These are phyloP conservation scores for Lepas anatifera DNA, from an alignment of 2,888 invertebrate species.

Conservation along the genomic window DNA sequence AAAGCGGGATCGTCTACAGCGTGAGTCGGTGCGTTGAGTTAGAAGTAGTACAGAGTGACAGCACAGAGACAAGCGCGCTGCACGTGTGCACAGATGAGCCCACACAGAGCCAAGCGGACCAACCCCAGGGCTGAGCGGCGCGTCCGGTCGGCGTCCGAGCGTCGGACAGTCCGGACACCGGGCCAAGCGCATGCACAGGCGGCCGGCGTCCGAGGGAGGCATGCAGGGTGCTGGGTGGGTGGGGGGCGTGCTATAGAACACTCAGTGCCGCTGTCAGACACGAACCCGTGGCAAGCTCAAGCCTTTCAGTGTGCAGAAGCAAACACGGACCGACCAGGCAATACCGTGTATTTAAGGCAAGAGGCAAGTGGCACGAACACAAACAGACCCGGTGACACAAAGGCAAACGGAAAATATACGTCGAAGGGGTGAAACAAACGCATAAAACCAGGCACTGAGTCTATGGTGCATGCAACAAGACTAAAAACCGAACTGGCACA, in stretches of 20 bases:
- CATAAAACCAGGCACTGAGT: not conserved
- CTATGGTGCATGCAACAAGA: not conserved
- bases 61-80: no score
- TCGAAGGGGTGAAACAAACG: not conserved
- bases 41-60: no score
- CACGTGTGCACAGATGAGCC: no score
- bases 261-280: not conserved
- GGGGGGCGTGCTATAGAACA: not conserved
- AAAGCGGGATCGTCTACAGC: no score
- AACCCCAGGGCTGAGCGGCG: no score
- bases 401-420: not conserved
- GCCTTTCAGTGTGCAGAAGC: not conserved
- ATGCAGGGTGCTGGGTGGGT: not conserved
- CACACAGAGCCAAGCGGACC: no score
- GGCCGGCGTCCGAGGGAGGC: not conserved
- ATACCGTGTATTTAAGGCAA: slow-evolving; percentile 1
- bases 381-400: not conserved
- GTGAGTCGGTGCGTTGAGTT: no score
- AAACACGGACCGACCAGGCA: not conserved
- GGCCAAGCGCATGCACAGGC: not conserved
- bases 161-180: not conserved
- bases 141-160: not conserved
- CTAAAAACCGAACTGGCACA: not conserved
- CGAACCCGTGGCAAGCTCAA: not conserved
- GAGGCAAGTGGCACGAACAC: not conserved